Percentiles rank a stretch among this genome's conserved stretches.
phyloP scores from a whole-genome alignment of 2,797 vertebrate genomes.

The Acanthurus leucopareius region DNA sequence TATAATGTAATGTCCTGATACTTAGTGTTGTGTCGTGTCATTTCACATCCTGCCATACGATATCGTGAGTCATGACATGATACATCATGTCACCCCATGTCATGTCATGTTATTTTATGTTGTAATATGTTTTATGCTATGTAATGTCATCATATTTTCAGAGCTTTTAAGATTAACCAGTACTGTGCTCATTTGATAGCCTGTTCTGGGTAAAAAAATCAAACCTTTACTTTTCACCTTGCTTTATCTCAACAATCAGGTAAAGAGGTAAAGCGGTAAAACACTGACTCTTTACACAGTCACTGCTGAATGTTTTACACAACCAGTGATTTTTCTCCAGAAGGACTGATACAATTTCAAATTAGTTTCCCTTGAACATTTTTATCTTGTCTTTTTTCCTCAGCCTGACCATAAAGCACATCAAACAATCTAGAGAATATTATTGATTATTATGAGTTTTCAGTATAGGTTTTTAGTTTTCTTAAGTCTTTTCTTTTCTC shows the following conservation, averaged over 20 bases:
- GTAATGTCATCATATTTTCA: background rate
- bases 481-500: no score
- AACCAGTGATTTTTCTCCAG: background rate
- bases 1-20: background rate
- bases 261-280: background rate
- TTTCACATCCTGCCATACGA: background rate
- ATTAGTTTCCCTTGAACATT: slow-evolving; percentile 12
- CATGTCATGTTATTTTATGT: background rate
- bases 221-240: slow-evolving; percentile 28
- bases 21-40: background rate
- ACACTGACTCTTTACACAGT: background rate
- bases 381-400: no score
- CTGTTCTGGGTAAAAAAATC: background rate
- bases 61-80: background rate
- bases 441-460: no score
- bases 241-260: slow-evolving; percentile 35
- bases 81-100: no score
- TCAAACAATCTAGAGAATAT: no score
- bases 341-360: slow-evolving; percentile 1
- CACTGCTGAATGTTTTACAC: slow-evolving; percentile 5
- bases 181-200: background rate
- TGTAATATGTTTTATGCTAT: background rate
- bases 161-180: background rate
- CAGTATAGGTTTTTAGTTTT: no score
- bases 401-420: no score